These are phyloP conservation scores for Paracentrotus lividus DNA, from an alignment of 53 echinoderm and acorn worm species.

Conservation along the genomic window DNA sequence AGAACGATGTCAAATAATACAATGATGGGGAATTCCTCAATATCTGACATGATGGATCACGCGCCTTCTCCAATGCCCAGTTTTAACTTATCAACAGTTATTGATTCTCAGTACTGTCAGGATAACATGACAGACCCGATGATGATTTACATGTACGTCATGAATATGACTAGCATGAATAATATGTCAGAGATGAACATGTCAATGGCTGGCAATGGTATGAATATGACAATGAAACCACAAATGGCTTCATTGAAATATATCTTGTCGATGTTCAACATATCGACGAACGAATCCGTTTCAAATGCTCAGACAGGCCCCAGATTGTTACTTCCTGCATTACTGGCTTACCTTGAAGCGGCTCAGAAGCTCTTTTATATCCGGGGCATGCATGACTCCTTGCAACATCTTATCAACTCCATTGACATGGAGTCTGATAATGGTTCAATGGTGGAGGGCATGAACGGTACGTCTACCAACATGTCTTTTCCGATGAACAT, in stretches of 20 bases:
- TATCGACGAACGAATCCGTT: neutral
- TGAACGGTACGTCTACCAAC: neutral
- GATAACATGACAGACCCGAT: neutral
- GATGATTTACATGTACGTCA: constrained; percentile 18
- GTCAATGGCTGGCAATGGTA: neutral
- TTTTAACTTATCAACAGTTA: neutral
- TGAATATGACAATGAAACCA: neutral
- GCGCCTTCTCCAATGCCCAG: neutral
- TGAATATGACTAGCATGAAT: constrained; percentile 3
- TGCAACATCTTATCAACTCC: neutral
- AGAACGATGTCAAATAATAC: neutral
- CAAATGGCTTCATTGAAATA: neutral
- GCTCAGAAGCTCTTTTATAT: neutral
- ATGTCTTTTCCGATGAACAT: constrained; percentile 1
- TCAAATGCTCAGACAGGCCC: neutral
- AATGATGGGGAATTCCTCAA: neutral
- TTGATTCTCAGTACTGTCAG: neutral
- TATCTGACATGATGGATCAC: constrained; percentile 9
- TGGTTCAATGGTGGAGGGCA: neutral
- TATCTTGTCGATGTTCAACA: neutral
- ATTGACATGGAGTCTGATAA: neutral
- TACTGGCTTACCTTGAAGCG: neutral
- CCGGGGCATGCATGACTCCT: neutral
- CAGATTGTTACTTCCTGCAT: neutral
- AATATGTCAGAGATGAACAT: neutral